phyloP scores from a whole-genome alignment of 1,140 invertebrate genomes.

The Dermatophagoides farinae region DNA sequence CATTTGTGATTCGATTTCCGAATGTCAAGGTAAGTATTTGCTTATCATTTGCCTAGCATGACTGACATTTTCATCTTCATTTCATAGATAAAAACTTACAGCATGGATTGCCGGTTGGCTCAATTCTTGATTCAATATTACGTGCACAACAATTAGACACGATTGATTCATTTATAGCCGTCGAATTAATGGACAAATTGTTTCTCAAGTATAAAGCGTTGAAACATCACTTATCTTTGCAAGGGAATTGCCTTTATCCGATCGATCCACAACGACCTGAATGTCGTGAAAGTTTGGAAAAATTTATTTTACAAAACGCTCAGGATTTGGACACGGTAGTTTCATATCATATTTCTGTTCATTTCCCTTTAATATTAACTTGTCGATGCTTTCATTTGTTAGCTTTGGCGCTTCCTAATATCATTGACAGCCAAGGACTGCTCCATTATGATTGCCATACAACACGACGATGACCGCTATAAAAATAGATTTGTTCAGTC shows the following conservation, averaged over 20 bases:
- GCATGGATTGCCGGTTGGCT: neutral
- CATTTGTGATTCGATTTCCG: too few relatives aligned
- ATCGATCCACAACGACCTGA: too few relatives aligned
- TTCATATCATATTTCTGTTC: too few relatives aligned
- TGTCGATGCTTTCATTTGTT: neutral
- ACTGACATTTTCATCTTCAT: too few relatives aligned
- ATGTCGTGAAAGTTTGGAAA: neutral
- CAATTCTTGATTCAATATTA: neutral
- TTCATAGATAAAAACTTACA: neutral
- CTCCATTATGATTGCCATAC: conserved; percentile 15
- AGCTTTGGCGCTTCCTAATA: conserved; percentile 14
- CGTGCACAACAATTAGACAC: conserved; percentile 9
- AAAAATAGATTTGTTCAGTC: neutral
- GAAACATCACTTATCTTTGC: too few relatives aligned
- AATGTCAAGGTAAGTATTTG: too few relatives aligned
- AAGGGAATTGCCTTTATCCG: too few relatives aligned
- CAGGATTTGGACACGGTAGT: neutral
- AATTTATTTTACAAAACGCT: neutral
- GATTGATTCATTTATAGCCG: neutral
- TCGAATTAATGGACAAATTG: neutral
- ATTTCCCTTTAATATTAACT: too few relatives aligned
- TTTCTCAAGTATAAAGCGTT: too few relatives aligned
- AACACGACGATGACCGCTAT: neutral
- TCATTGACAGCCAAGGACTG: conserved; percentile 17
- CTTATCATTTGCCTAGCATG: too few relatives aligned